phyloP scores from a whole-genome alignment of 2,113 vertebrate species.

The Oreochromis niloticus region DNA sequence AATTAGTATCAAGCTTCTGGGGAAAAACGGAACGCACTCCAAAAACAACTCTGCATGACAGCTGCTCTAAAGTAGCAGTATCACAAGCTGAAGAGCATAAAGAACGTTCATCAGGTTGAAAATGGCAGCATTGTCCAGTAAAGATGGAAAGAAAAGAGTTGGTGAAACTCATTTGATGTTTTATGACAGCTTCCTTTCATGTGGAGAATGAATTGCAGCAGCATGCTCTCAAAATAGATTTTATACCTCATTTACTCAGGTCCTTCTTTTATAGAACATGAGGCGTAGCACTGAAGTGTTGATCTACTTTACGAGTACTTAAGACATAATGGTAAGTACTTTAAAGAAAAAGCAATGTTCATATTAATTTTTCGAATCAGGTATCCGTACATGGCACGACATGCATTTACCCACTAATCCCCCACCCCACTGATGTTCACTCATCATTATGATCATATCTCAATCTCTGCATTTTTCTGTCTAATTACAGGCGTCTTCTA shows the following conservation, averaged over 20 bases:
- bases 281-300: background rate
- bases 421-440: background rate
- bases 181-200: background rate
- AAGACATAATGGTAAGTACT: background rate
- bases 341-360: background rate
- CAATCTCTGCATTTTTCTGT: conserved; percentile 1
- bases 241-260: conserved; percentile 1
- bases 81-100: background rate
- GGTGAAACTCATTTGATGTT: background rate
- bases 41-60: background rate
- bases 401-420: conserved; percentile 19
- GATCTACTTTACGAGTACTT: background rate
- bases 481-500: conserved; percentile 33
- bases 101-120: background rate
- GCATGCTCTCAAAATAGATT: background rate
- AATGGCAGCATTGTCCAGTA: background rate
- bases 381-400: conserved; percentile 15
- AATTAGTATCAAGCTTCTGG: background rate
- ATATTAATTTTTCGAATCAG: background rate
- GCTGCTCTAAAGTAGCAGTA: background rate
- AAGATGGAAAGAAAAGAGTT: background rate
- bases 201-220: background rate
- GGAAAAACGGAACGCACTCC: background rate
- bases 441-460: conserved; percentile 19
- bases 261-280: background rate